Evolutionary conservation across 2,797 vertebrate species (phyloP).

Genomic region (Diceros bicornis): DNA sequence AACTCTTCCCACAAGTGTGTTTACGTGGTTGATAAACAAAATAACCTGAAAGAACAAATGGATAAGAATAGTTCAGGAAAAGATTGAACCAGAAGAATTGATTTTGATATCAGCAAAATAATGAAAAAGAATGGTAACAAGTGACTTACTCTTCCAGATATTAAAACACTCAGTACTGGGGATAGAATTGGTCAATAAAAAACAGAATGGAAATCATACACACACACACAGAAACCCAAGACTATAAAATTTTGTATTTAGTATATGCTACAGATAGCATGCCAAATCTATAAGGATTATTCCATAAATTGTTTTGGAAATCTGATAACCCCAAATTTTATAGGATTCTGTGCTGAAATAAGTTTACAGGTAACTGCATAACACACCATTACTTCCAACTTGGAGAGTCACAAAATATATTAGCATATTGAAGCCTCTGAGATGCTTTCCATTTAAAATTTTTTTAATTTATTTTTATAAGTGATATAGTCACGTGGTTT

Average conservation of each 20-base stretch:
- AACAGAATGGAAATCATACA: background rate
- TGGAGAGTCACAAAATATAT: background rate
- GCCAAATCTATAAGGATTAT: background rate
- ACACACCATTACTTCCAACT: background rate
- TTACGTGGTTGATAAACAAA: conserved; percentile 15
- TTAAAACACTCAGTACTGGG: background rate
- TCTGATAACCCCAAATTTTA: background rate
- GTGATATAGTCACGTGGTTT: background rate
- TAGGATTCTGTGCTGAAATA: background rate
- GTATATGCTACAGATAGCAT: background rate
- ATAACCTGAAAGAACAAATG: background rate
- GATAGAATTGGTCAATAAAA: background rate
- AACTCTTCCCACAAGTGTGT: background rate
- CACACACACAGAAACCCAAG: background rate
- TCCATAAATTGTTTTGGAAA: background rate
- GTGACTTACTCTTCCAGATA: background rate
- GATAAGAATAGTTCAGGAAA: conserved; percentile 20
- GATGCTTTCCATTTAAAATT: background rate
- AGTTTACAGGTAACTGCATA: background rate
- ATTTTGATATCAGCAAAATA: conserved; percentile 57
- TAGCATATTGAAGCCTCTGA: background rate
- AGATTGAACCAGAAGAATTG: conserved; percentile 29
- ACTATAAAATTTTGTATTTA: conserved; percentile 12
- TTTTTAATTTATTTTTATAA: background rate
- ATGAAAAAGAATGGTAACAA: conserved; percentile 10